Percentiles rank a stretch among this genome's conserved stretches.
Conservation (phyloP, 2,888 invertebrate genomes). For the Hirtodrosophila histrioides region DNA sequence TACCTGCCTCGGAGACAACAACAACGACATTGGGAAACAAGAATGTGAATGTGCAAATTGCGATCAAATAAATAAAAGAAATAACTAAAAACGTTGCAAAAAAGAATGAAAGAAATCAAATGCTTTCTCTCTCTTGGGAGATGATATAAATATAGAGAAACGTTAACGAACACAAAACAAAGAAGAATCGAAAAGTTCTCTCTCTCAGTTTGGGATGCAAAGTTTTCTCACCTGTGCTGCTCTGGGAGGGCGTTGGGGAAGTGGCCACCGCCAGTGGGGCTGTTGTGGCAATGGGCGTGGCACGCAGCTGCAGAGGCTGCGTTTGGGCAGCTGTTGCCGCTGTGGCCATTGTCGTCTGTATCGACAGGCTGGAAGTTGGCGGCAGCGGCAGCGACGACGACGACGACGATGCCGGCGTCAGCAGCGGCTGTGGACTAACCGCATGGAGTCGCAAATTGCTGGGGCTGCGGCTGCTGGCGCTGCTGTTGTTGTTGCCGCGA, state of each 20-base stretch:
- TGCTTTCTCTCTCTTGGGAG: too few species aligned
- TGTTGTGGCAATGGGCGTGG: constrained; percentile 50
- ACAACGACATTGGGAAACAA: too few species aligned
- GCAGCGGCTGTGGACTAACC: constrained; percentile 50
- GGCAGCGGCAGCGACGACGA: constrained; percentile 19
- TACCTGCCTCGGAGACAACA: too few species aligned
- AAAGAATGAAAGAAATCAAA: too few species aligned
- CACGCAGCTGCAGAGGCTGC: constrained; percentile 52
- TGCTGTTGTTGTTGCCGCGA: constrained; percentile 44
- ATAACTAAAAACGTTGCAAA: too few species aligned
- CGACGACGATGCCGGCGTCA: constrained; percentile 1
- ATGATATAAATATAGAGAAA: too few species aligned
- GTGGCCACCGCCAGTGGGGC: constrained; percentile 82
- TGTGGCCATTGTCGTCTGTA: constrained; percentile 45
- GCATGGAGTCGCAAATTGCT: constrained; percentile 36
- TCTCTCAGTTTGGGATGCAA: too few species aligned
- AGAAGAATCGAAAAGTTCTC: too few species aligned
- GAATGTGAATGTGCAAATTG: too few species aligned
- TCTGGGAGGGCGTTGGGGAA: constrained; percentile 88
- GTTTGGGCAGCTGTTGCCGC: constrained; percentile 43
- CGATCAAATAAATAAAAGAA: too few species aligned
- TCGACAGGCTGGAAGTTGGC: neutral
- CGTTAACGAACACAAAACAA: too few species aligned
- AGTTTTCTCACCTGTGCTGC: constrained; percentile 85
- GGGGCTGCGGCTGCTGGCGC: constrained; percentile 45